Evolutionary conservation across 2,797 vertebrate genomes (phyloP).

Genomic region (Sternarchorhynchus goeldii): DNA sequence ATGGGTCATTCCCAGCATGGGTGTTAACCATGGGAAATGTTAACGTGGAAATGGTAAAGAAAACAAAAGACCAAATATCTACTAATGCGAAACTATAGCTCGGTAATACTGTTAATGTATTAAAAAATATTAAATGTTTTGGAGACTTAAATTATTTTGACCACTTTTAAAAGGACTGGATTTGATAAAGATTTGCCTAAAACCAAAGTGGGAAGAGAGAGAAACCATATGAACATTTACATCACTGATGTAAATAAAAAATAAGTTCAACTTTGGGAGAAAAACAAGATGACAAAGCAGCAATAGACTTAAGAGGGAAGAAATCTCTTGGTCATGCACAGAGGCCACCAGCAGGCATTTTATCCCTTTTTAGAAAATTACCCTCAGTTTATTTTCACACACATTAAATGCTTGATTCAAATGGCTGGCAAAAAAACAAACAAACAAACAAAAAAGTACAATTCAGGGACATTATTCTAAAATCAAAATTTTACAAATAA

Average conservation of each 20-base stretch:
- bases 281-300: constrained; percentile 73
- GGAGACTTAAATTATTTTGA: constrained; percentile 51
- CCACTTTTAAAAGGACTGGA: constrained; percentile 57
- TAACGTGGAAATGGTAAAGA: constrained; percentile 86
- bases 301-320: constrained; percentile 64
- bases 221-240: constrained; percentile 51
- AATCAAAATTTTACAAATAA: constrained; percentile 39
- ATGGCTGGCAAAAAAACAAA: constrained; percentile 53
- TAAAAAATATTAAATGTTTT: constrained; percentile 68
- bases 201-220: constrained; percentile 53
- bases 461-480: constrained; percentile 41
- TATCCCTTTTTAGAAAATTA: constrained; percentile 67
- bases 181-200: constrained; percentile 67
- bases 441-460: constrained; percentile 36
- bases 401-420: constrained; percentile 59
- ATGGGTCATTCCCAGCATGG: constrained; percentile 83
- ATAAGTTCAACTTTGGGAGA: constrained; percentile 55
- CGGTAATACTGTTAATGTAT: constrained; percentile 98
- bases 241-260: constrained; percentile 49
- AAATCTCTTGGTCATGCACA: constrained; percentile 67
- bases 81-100: constrained; percentile 85
- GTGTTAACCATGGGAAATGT: constrained; percentile 86
- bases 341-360: constrained; percentile 76
- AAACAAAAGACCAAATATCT: constrained; percentile 85
- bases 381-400: constrained; percentile 58